These are phyloP conservation scores for Trichopoda pennipes DNA, from an alignment of 2,888 invertebrate species.

Conservation along the genomic window DNA sequence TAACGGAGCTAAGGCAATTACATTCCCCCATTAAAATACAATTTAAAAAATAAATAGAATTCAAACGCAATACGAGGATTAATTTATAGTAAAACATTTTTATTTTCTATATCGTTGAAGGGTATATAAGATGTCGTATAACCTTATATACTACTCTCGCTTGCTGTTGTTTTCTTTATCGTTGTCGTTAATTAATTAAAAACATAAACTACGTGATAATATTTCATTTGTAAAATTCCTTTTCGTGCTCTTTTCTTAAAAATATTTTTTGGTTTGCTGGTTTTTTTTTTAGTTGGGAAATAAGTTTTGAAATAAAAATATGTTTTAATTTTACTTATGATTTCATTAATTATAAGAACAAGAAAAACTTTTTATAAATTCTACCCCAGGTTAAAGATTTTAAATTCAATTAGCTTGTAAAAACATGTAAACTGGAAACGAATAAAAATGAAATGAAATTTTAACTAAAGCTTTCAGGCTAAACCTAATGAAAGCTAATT, in stretches of 20 bases:
- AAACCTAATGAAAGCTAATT: too few relatives aligned
- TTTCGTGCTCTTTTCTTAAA: constrained; percentile 17
- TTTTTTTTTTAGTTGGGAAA: neutral
- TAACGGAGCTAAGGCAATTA: too few relatives aligned
- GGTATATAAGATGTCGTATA: too few relatives aligned
- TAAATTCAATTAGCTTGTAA: neutral
- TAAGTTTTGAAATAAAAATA: constrained; percentile 42
- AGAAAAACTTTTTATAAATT: constrained; percentile 23
- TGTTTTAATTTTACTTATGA: constrained; percentile 45
- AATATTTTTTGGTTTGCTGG: neutral
- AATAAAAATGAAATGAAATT: too few relatives aligned
- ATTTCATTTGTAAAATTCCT: constrained; percentile 43
- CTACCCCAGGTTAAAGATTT: neutral
- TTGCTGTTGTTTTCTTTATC: constrained; percentile 47
- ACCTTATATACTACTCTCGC: too few relatives aligned
- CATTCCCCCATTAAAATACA: too few relatives aligned
- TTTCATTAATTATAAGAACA: constrained; percentile 26
- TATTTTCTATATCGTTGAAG: too few relatives aligned
- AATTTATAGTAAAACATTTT: too few relatives aligned
- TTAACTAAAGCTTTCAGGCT: too few relatives aligned
- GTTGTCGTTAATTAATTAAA: constrained; percentile 66
- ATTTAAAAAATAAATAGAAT: too few relatives aligned
- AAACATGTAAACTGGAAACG: neutral
- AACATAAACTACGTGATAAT: constrained; percentile 63
- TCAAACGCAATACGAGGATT: too few relatives aligned